phyloP scores from a whole-genome alignment of 2,113 vertebrate species.

The Diphyllodes magnificus region DNA sequence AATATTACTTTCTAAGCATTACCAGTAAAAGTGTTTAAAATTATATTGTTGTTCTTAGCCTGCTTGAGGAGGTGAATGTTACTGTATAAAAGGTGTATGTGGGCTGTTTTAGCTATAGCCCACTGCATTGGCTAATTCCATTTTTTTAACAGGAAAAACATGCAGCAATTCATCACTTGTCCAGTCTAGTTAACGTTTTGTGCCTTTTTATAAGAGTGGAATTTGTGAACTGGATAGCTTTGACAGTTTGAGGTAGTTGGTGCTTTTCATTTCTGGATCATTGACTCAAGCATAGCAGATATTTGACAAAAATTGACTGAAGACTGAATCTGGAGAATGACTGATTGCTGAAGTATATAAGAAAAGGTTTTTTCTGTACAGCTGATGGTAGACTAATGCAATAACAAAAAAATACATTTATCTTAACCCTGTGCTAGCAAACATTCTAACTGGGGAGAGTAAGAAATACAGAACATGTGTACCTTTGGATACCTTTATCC shows the following conservation, averaged over 20 bases:
- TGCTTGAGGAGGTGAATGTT: neutral
- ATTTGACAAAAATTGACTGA: slow-evolving; percentile 4
- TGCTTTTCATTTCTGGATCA: slow-evolving; percentile 38
- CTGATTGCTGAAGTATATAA: slow-evolving; percentile 6
- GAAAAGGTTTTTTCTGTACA: neutral
- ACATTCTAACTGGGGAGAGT: neutral
- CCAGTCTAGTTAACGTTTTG: neutral
- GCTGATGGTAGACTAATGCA: neutral
- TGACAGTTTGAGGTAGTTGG: slow-evolving; percentile 4
- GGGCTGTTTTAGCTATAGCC: neutral
- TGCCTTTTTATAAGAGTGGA: neutral
- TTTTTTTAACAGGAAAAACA: slow-evolving; percentile 13
- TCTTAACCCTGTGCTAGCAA: neutral
- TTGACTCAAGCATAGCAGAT: neutral
- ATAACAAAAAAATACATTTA: neutral
- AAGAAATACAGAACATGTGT: neutral
- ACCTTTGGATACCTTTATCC: neutral
- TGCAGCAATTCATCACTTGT: slow-evolving; percentile 38
- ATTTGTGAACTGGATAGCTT: slow-evolving; percentile 2
- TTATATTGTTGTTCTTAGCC: neutral
- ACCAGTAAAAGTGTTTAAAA: neutral
- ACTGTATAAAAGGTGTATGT: neutral
- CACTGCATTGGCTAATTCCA: neutral
- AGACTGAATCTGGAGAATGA: slow-evolving; percentile 15
- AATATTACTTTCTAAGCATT: neutral